Base-by-base conservation (phyloP, 2,888 invertebrate species). In the Anoncus sp. region DNA sequence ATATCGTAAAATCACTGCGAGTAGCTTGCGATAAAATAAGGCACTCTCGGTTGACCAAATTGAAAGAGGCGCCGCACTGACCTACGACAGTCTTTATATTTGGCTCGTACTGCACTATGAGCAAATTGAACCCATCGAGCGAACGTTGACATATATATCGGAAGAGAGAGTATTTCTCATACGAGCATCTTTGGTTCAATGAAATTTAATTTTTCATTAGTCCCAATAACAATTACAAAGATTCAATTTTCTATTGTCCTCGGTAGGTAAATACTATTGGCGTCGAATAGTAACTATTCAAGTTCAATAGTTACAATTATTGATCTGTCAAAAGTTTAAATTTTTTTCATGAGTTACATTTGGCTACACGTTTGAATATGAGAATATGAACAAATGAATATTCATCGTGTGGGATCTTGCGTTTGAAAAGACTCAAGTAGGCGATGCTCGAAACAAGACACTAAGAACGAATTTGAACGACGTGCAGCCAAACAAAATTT, bases 371-470 rank as follows among this genome's bases (percentile, higher is more conserved):
- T 10, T 10, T n/a, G n/a, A n/a, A n/a, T n/a, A n/a, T n/a, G n/a
- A n/a, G n/a, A n/a, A 5, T 38, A 69, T 66, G 6, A 49, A 57
- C 16, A 65, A 57, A 65, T 51, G 63, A 27, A 51, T 51, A 38
- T 16, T 16, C 12, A 38, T n/a, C 4, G n/a, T 51, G 24, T 57
- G 22, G 14, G n/a, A 27, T 24, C n/a, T 59, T 22, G 16, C n/a
- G 47, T 47, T 59, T 45, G 47, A 40, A 43, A 40, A 5, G 16
- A 40, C 14, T 55, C 74, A 55, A 70, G 74, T 90, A 92, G 88
- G 86, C 92, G 73, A 91, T 91, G 81, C 38, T 53, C 45, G 22
- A 16, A 7, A 43, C 6, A 45, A 79, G 69, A 79, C 75, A 79
- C 59, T 79, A 67, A n/a, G 75, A 79, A 76, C 55, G 10, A 62